Conservation (phyloP, 2,797 vertebrate genomes). For the Acestrorhynchus altus region DNA sequence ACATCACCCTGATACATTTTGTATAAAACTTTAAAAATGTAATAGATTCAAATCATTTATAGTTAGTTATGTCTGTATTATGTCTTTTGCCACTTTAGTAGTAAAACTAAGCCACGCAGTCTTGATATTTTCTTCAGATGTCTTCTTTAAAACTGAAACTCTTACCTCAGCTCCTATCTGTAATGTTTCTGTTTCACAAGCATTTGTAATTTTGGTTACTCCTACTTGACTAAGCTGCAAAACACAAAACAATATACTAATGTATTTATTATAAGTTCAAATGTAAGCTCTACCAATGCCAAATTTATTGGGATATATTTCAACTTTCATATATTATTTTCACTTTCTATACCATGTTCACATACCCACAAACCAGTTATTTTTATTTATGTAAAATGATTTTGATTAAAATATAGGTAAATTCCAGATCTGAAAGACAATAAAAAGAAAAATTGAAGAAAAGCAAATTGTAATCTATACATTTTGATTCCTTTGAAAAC, state of each 20-base stretch:
- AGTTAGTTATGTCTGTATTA: slow-evolving; percentile 56
- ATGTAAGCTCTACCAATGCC: background rate
- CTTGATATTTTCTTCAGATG: slow-evolving; percentile 55
- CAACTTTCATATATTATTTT: no score
- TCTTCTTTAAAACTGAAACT: slow-evolving; percentile 35
- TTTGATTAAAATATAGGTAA: background rate
- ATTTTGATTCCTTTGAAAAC: background rate
- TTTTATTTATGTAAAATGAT: background rate
- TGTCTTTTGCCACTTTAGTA: slow-evolving; percentile 56
- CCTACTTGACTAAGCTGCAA: background rate
- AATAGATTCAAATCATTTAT: slow-evolving; percentile 31
- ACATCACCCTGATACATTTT: slow-evolving; percentile 65
- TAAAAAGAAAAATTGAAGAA: background rate
- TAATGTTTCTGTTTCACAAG: slow-evolving; percentile 6
- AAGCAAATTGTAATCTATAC: background rate
- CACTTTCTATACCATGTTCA: background rate
- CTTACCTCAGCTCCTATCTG: slow-evolving; percentile 19
- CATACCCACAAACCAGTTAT: background rate
- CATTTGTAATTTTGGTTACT: background rate
- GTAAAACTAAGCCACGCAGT: slow-evolving; percentile 43
- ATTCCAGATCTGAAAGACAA: background rate
- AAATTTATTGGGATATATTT: background rate
- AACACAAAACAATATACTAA: background rate
- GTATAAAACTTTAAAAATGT: slow-evolving; percentile 36
- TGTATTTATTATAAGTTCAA: slow-evolving; percentile 14